These are phyloP conservation scores for Spilogale gracilis DNA, from an alignment of 2,113 vertebrate species.

Conservation along the genomic window DNA sequence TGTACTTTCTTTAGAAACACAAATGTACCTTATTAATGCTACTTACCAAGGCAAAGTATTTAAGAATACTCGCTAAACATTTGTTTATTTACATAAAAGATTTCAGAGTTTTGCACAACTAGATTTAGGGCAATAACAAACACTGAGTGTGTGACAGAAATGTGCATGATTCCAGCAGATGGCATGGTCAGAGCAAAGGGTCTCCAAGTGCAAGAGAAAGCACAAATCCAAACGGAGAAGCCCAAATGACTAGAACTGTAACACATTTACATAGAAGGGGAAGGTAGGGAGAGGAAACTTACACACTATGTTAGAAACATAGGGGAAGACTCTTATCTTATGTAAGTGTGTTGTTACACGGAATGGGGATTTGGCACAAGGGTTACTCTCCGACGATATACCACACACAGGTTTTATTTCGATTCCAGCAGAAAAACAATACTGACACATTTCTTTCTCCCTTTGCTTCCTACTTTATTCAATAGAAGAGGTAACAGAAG, in stretches of 20 bases:
- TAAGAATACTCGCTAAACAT: conserved; percentile 68
- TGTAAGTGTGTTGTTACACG: background rate
- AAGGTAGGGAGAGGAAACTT: background rate
- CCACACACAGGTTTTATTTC: conserved; percentile 63
- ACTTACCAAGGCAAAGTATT: conserved; percentile 58
- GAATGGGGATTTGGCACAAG: conserved; percentile 45
- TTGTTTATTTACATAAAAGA: conserved; percentile 72
- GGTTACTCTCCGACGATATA: conserved; percentile 23
- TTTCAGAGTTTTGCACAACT: conserved; percentile 54
- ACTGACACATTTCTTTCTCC: conserved; percentile 67
- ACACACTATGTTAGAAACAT: conserved; percentile 62
- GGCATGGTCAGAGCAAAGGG: conserved; percentile 56
- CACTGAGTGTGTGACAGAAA: conserved; percentile 46
- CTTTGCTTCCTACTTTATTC: conserved; percentile 67
- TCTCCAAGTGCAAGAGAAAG: conserved; percentile 36
- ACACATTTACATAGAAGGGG: conserved; percentile 46
- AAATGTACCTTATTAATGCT: conserved; percentile 66
- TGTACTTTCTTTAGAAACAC: conserved; percentile 55
- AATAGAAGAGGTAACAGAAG: conserved; percentile 58
- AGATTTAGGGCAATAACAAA: conserved; percentile 40
- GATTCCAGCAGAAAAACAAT: conserved; percentile 60
- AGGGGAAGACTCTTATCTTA: conserved; percentile 45
- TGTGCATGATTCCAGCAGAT: conserved; percentile 46
- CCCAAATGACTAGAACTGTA: conserved; percentile 16
- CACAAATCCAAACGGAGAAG: background rate